Base-by-base conservation (phyloP, 64 coral and sea anemone genomes). In the Montipora capricornis region DNA sequence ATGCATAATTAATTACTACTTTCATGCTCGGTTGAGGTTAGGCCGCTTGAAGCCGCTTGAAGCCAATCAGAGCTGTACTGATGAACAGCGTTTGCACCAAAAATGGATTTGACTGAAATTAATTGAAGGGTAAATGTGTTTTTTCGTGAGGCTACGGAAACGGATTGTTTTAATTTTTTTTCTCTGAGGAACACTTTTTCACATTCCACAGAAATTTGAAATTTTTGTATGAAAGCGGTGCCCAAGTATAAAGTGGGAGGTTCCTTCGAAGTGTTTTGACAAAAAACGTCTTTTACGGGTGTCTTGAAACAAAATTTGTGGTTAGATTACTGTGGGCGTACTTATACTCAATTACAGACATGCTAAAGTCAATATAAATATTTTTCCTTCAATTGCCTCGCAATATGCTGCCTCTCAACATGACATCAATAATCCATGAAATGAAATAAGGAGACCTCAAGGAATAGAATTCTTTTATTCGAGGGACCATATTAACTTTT, bases 1-100 rank as follows among this genome's bases (percentile, higher is more conserved):
- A 80, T 76, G 88, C 44, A 94, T 94, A 89, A 49, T 89, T 89
- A 76, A 84, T 94, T 14, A 20, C 47, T 68, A 5, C 20, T 76
- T 75, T 83, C 57, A 69, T 82, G 49, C 37, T 58, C 13, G 37
- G 61, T 64, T 64, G 60, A 64, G 53, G 52, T 7, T 7, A 55
- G 10, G 52, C 5, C 24, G 24, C 24, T 26, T 26, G 24, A 26
- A 26, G 29, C 29, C 29, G 29, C 29, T 29, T 1, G 29, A 29
- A 29, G 29, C 29, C 29, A 1, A 29, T 29, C 29, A 1, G 29
- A 1, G 29, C 29, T 29, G 29, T 29, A 29, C 29, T 29, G 29
- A 1, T 29, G 1, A 29, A 29, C 29, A 29, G 29, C 29, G 29
- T 1, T 29, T 29, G 29, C 29, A 29, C 29, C 29, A 29, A 29